Evolutionary conservation across 2,113 vertebrate species (phyloP).

Genomic region (Probosciger aterrimus): DNA sequence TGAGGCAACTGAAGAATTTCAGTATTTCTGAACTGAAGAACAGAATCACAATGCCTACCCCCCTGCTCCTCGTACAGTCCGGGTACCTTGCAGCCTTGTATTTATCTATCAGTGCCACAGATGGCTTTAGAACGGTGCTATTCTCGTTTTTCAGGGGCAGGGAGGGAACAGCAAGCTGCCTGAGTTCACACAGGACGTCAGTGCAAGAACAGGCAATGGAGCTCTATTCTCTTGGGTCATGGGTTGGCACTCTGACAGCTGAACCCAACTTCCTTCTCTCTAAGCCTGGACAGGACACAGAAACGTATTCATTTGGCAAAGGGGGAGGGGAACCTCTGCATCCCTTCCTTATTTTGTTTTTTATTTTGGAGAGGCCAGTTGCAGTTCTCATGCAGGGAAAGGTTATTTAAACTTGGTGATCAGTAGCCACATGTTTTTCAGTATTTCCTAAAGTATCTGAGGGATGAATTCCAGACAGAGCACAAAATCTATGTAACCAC

Average conservation of each 20-base stretch:
- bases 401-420: neutral
- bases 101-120: neutral
- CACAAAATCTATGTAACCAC: neutral
- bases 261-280: conserved; percentile 22
- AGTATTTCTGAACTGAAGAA: neutral
- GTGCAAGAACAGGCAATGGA: neutral
- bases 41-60: neutral
- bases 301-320: neutral
- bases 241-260: neutral
- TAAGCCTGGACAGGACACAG: neutral
- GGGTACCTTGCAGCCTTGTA: neutral
- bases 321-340: neutral
- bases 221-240: neutral
- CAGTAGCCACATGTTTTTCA: neutral
- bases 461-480: conserved; percentile 6
- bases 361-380: neutral
- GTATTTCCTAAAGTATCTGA: neutral
- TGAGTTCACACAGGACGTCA: neutral
- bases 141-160: neutral
- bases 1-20: neutral
- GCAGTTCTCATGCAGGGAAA: neutral
- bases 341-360: conserved; percentile 30
- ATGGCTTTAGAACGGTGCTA: neutral
- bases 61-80: neutral
- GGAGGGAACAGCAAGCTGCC: neutral